Evolutionary conservation across 1,140 invertebrate species (phyloP), one percentile per base, ranked within the genome.

Genomic region (Aphis craccivora): DNA sequence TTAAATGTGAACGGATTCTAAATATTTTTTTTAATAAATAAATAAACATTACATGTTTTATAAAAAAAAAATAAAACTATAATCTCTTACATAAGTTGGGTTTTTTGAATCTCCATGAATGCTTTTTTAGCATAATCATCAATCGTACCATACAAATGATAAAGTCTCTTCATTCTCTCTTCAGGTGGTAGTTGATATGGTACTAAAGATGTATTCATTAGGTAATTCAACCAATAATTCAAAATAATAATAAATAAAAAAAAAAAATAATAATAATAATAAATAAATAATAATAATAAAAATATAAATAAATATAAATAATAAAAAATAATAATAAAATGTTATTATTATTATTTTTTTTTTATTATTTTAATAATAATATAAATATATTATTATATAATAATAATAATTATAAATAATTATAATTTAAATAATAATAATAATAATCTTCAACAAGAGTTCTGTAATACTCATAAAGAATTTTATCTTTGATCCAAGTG

Each of bases 401-500:
- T n/a, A n/a, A n/a, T n/a, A n/a, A n/a, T n/a, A n/a, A n/a, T n/a
- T n/a, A n/a, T n/a, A n/a, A n/a, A n/a, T n/a, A n/a, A n/a, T n/a
- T n/a, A n/a, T n/a, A n/a, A n/a, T n/a, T n/a, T n/a, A n/a, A n/a
- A n/a, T n/a, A n/a, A n/a, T n/a, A n/a, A n/a, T n/a, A n/a, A n/a
- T n/a, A n/a, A n/a, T n/a, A n/a, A 94, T 97, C 97, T 94, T 97
- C 97, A 95, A 97, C 97, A 83, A 96, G 96, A 37, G 96, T 96
- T 96, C 98, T 98, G 94, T 98, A 98, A 95, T 98, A 98, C 51
- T 97, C 98, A 95, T 99, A 98, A 23, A 99, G 96, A 93, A 99
- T 99, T 96, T 99, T 99, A 95, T 99, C 98, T 95, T 99, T 99
- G 90, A 99, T 99, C 99, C 99, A 99, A 86, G 97, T 97, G 1